Conservation (phyloP, 2,888 invertebrate species). For the Augochlorella aurata region DNA sequence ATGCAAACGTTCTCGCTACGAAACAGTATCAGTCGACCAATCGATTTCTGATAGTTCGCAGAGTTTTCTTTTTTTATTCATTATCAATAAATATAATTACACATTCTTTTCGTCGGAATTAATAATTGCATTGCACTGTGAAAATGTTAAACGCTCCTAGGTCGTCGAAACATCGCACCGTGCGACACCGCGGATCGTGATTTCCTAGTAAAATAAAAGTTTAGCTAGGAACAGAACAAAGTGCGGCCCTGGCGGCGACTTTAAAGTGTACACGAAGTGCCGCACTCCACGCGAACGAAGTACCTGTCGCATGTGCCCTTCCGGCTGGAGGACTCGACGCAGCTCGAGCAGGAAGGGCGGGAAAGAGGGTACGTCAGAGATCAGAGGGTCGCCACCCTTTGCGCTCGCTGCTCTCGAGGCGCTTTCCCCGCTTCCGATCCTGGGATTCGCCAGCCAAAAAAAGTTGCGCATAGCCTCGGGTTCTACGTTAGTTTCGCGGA, state of each 20-base stretch:
- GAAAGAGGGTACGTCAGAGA: slow-evolving; percentile 46
- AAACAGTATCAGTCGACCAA: too few species aligned
- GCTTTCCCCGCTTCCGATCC: slow-evolving; percentile 39
- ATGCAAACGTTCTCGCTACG: too few species aligned
- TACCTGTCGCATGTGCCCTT: slow-evolving; percentile 71
- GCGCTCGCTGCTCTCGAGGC: slow-evolving; percentile 37
- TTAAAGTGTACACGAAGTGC: slow-evolving; percentile 68
- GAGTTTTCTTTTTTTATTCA: too few species aligned
- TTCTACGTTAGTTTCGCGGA: slow-evolving; percentile 29
- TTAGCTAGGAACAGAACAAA: slow-evolving; percentile 9
- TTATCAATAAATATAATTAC: too few species aligned
- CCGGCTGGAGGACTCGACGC: slow-evolving; percentile 57
- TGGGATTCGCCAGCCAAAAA: slow-evolving; percentile 33
- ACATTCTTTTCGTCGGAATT: too few species aligned
- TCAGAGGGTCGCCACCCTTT: slow-evolving; percentile 61
- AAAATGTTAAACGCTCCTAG: background rate
- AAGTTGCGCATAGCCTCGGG: slow-evolving; percentile 38
- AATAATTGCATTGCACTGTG: too few species aligned
- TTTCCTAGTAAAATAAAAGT: background rate
- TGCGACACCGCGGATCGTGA: background rate
- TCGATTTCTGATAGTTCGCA: too few species aligned
- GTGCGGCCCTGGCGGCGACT: slow-evolving; percentile 49
- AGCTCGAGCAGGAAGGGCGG: slow-evolving; percentile 50
- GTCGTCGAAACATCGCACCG: background rate
- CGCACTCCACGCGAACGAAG: slow-evolving; percentile 70